Conservation (phyloP, 1,140 invertebrate genomes). For the Bombus waltoni region DNA sequence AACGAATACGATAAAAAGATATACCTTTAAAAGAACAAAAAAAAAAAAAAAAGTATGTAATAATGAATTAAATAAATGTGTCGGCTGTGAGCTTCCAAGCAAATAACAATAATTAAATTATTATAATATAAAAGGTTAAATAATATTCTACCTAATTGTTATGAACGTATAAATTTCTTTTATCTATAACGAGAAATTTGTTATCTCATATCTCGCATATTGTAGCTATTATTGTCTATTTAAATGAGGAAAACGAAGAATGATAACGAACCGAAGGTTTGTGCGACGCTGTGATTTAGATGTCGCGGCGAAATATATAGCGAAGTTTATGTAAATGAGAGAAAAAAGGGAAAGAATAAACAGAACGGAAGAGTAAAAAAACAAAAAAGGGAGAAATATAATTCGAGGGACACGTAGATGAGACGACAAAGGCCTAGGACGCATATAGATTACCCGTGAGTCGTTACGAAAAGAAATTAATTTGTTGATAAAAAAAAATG, state of each 20-base stretch:
- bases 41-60: slow-evolving; percentile 66
- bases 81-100: slow-evolving; percentile 83
- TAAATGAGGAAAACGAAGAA: slow-evolving; percentile 60
- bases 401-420: slow-evolving; percentile 37
- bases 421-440: slow-evolving; percentile 72
- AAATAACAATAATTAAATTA: slow-evolving; percentile 84
- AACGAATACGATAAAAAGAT: slow-evolving; percentile 72
- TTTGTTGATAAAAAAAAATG: slow-evolving; percentile 76
- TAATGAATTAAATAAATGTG: slow-evolving; percentile 80
- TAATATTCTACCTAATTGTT: slow-evolving; percentile 80
- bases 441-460: slow-evolving; percentile 65
- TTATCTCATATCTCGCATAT: slow-evolving; percentile 80
- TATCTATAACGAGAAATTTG: slow-evolving; percentile 77
- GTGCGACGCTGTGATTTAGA: slow-evolving; percentile 42
- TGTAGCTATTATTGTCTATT: slow-evolving; percentile 78
- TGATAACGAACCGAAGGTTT: slow-evolving; percentile 47
- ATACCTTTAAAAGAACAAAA: slow-evolving; percentile 66
- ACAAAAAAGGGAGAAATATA: not conserved
- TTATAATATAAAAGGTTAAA: slow-evolving; percentile 81
- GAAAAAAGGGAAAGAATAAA: not conserved
- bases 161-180: slow-evolving; percentile 77
- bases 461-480: slow-evolving; percentile 77
- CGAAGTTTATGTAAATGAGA: not conserved
- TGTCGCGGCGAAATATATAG: slow-evolving; percentile 45
- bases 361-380: not conserved